phyloP scores from a whole-genome alignment of 2,113 vertebrate species.

The Rhynchopsitta pachyrhyncha region DNA sequence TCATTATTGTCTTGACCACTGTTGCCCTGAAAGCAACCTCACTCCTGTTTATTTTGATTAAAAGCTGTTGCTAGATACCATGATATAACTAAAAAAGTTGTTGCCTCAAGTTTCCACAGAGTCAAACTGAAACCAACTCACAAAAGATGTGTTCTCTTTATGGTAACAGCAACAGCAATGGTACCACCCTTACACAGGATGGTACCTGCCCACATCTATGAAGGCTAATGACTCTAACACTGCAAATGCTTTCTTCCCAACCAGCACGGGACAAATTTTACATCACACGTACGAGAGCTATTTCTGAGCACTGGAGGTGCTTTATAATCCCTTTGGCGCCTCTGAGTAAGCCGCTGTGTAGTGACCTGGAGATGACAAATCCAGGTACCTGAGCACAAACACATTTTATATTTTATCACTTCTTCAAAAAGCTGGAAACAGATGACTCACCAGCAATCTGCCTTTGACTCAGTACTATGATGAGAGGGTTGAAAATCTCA shows the following conservation, averaged over 20 bases:
- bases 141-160: not conserved
- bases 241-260: not conserved
- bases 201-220: not conserved
- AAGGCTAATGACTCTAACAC: not conserved
- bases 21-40: not conserved
- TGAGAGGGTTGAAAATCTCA: not conserved
- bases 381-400: not conserved
- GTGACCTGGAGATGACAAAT: not conserved
- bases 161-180: not conserved
- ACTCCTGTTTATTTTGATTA: not conserved
- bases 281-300: not conserved
- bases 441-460: not conserved
- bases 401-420: slow-evolving; percentile 8
- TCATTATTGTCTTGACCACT: not conserved
- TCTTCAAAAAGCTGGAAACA: slow-evolving; percentile 15
- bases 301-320: not conserved
- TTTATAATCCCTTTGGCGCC: not conserved
- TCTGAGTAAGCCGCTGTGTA: not conserved
- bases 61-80: not conserved
- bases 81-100: not conserved
- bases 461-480: not conserved
- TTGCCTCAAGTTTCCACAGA: not conserved
- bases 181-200: not conserved
- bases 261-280: not conserved
- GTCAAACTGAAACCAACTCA: not conserved